Percentiles rank a stretch among this genome's conserved stretches.
These are phyloP conservation scores for Piprites chloris DNA, from an alignment of 2,113 vertebrate genomes.

Conservation along the genomic window DNA sequence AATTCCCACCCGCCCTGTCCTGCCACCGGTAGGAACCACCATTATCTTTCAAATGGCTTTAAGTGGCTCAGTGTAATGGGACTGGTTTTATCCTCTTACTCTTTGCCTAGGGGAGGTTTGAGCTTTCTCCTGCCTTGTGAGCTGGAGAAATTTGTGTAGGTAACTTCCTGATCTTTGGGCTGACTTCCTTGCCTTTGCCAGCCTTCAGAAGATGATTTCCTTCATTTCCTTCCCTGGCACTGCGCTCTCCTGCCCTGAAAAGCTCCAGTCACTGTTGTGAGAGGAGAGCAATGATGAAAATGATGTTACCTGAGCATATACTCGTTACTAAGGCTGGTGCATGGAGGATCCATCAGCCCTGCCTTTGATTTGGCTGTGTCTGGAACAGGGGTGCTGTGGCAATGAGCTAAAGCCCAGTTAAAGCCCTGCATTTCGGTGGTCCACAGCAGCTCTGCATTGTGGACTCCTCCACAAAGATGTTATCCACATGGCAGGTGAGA, in stretches of 20 bases:
- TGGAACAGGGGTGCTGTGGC: background rate
- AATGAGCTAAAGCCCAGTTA: background rate
- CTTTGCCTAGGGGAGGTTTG: background rate
- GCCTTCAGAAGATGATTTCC: background rate
- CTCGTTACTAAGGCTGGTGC: background rate
- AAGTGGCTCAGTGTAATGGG: background rate
- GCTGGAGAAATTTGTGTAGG: background rate
- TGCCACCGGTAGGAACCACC: accelerated
- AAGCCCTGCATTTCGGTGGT: background rate
- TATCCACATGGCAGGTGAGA: background rate
- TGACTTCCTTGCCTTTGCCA: background rate
- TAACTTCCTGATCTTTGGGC: background rate
- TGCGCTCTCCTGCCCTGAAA: accelerated
- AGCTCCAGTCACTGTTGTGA: background rate
- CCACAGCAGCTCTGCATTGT: background rate
- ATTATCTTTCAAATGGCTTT: background rate
- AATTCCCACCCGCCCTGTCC: background rate
- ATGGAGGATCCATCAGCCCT: background rate
- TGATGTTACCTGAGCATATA: background rate
- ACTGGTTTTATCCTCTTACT: background rate
- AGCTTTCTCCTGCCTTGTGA: background rate
- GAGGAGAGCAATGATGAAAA: background rate
- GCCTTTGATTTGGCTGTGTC: background rate
- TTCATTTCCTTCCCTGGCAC: background rate
- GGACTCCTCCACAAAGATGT: background rate